phyloP scores from a whole-genome alignment of 2,888 invertebrate genomes.

The Leptinotarsa rubiginosa region DNA sequence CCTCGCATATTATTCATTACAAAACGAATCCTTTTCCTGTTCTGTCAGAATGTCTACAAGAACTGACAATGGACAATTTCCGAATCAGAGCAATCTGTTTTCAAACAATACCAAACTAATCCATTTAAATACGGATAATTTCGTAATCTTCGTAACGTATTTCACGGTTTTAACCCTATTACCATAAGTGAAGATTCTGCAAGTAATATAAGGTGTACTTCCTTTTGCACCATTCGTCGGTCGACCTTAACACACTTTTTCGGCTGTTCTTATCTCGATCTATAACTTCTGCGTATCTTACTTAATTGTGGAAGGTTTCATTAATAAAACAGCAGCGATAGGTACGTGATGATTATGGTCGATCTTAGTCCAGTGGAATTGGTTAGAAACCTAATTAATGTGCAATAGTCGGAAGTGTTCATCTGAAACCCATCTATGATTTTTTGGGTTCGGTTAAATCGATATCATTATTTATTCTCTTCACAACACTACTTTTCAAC shows the following conservation, averaged over 20 bases:
- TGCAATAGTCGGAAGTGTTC: not conserved
- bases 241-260: constrained; percentile 46
- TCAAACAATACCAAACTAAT: constrained; percentile 23
- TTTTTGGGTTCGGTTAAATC: no score
- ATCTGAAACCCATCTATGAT: no score
- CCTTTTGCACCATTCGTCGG: constrained; percentile 43
- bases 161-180: constrained; percentile 38
- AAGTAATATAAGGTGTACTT: constrained; percentile 40
- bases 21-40: not conserved
- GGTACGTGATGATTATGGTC: not conserved
- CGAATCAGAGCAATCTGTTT: constrained; percentile 1
- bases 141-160: constrained; percentile 31
- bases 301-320: constrained; percentile 19
- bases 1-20: not conserved
- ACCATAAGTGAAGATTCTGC: constrained; percentile 42
- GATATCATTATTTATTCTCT: no score
- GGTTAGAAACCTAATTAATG: not conserved
- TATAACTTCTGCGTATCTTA: constrained; percentile 32
- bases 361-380: not conserved
- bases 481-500: no score
- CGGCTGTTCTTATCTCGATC: constrained; percentile 35
- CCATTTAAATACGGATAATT: constrained; percentile 30
- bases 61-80: constrained; percentile 4
- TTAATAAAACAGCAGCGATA: constrained; percentile 22
- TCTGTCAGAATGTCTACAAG: not conserved